Conservation (phyloP, 1,140 invertebrate species). For the Sweltsa coloradensis region DNA sequence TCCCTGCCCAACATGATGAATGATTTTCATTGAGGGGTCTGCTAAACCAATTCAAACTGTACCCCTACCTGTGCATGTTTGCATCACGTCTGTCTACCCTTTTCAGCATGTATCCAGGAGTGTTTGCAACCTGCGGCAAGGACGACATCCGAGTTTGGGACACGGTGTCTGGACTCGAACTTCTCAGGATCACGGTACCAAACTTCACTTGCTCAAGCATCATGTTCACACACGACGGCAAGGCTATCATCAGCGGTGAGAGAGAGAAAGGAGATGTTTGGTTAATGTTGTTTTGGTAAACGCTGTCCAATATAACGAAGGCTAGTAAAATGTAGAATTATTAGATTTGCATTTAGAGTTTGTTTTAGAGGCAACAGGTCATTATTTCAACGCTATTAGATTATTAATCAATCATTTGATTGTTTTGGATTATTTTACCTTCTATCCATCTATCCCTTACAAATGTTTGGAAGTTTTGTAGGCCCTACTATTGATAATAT, state of each 20-base stretch:
- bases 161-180: conserved; percentile 55
- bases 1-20: background rate
- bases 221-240: conserved; percentile 64
- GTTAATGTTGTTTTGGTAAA: conserved; percentile 5
- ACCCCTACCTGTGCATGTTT: background rate
- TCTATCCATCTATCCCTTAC: no score
- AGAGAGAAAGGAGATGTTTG: conserved; percentile 4
- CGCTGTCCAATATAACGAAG: background rate
- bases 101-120: conserved; percentile 55
- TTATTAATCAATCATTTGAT: background rate
- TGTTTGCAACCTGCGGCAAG: conserved; percentile 74
- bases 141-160: conserved; percentile 81
- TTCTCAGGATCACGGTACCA: conserved; percentile 66
- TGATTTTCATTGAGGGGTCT: background rate
- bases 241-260: conserved; percentile 58
- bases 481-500: no score
- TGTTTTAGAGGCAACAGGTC: background rate
- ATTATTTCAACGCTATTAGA: background rate
- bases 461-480: no score
- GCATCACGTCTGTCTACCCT: no score
- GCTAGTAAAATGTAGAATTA: background rate
- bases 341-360: background rate
- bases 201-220: conserved; percentile 76
- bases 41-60: background rate
- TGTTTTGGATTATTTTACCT: background rate